phyloP scores from a whole-genome alignment of 2,888 invertebrate species.

The Gibbula magus region DNA sequence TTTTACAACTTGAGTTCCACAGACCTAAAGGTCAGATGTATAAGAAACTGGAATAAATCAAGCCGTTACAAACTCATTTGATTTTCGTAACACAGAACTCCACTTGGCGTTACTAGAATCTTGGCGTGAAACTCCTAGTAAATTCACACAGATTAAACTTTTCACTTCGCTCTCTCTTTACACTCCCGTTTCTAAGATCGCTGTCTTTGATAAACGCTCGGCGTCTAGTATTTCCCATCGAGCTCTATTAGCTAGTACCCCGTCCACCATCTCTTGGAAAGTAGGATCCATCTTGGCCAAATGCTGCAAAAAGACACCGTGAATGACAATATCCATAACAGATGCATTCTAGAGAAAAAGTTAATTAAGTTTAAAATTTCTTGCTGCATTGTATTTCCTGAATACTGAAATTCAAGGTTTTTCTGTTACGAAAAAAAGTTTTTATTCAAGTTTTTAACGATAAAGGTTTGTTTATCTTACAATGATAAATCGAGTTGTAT shows the following conservation, averaged over 20 bases:
- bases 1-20: no score
- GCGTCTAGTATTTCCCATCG: conserved; percentile 75
- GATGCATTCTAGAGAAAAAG: not conserved
- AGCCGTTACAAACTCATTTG: no score
- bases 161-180: not conserved
- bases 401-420: not conserved
- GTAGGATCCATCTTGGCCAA: conserved; percentile 76
- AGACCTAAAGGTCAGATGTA: no score
- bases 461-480: no score
- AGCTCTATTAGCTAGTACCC: conserved; percentile 76
- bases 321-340: conserved; percentile 33
- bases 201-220: conserved; percentile 54
- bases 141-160: no score
- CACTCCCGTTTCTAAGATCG: conserved; percentile 23
- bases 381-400: not conserved
- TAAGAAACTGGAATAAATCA: no score
- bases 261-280: conserved; percentile 76
- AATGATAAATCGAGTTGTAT: no score
- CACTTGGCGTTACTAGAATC: no score
- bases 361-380: not conserved
- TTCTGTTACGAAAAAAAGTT: not conserved
- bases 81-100: no score
- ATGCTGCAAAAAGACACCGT: conserved; percentile 73
- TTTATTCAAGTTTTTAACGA: not conserved
- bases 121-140: no score